Percentiles rank a stretch among this genome's conserved stretches.
Evolutionary conservation across 2,113 vertebrate genomes (phyloP).

Genomic region (Romanogobio albipinnatus): DNA sequence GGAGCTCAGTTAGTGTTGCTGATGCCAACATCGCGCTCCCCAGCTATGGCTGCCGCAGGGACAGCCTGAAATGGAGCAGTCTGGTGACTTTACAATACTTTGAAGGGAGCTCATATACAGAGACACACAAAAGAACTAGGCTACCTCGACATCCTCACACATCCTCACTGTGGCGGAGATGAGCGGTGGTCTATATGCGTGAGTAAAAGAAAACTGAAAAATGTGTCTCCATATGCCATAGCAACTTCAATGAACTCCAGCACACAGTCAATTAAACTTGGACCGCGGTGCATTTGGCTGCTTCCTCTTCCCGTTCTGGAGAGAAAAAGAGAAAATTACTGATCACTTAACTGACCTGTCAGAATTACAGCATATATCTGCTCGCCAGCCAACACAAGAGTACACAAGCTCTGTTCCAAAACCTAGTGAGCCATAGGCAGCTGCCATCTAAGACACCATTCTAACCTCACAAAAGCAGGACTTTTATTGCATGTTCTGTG

Average conservation of each 20-base stretch:
- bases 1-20: constrained; percentile 32
- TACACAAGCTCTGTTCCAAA: neutral
- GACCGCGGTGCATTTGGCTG: neutral
- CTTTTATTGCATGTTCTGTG: neutral
- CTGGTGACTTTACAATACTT: neutral
- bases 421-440: neutral
- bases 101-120: neutral
- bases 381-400: neutral
- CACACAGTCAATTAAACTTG: constrained; percentile 21
- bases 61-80: constrained; percentile 29
- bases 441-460: neutral
- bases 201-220: neutral
- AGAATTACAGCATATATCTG: constrained; percentile 7
- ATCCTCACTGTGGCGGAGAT: neutral
- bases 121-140: constrained; percentile 16
- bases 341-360: constrained; percentile 21
- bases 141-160: neutral
- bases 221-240: constrained; percentile 1
- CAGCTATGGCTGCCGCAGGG: neutral
- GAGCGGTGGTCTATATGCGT: neutral
- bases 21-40: neutral
- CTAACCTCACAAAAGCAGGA: neutral
- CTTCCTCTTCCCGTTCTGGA: neutral
- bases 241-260: neutral
- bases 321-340: constrained; percentile 27